Conservation (phyloP, 2,797 vertebrate genomes). For the Synanceia verrucosa region DNA sequence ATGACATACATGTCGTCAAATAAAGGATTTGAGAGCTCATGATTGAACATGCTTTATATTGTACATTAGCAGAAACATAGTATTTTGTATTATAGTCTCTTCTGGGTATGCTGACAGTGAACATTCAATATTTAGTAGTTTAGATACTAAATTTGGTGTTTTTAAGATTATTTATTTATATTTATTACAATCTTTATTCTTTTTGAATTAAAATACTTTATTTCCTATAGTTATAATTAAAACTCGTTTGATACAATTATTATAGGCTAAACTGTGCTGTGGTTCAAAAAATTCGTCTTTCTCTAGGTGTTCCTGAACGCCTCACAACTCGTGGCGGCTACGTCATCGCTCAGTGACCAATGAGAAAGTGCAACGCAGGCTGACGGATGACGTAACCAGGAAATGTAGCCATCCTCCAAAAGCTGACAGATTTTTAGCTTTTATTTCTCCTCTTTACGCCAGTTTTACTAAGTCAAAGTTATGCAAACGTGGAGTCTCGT, state of each 20-base stretch:
- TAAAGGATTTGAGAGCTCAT: neutral
- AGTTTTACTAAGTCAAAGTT: neutral
- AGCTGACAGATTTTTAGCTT: neutral
- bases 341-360: slow-evolving; percentile 56
- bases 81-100: no score
- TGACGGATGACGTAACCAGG: slow-evolving; percentile 59
- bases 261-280: accelerated
- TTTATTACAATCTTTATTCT: neutral
- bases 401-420: slow-evolving; percentile 35
- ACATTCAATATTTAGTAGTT: neutral
- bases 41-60: neutral
- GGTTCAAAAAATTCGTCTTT: accelerated
- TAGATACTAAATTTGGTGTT: neutral
- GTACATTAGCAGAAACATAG: no score
- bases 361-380: slow-evolving; percentile 52
- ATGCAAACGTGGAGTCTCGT: slow-evolving; percentile 91
- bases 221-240: accelerated
- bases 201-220: no score
- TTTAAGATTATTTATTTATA: neutral
- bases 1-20: neutral
- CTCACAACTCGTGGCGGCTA: neutral
- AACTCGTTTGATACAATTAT: neutral
- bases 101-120: neutral
- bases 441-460: slow-evolving; percentile 18
- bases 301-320: slow-evolving; percentile 18